Base-by-base conservation (phyloP, 1,140 invertebrate species). In the Frieseomelitta varia region DNA sequence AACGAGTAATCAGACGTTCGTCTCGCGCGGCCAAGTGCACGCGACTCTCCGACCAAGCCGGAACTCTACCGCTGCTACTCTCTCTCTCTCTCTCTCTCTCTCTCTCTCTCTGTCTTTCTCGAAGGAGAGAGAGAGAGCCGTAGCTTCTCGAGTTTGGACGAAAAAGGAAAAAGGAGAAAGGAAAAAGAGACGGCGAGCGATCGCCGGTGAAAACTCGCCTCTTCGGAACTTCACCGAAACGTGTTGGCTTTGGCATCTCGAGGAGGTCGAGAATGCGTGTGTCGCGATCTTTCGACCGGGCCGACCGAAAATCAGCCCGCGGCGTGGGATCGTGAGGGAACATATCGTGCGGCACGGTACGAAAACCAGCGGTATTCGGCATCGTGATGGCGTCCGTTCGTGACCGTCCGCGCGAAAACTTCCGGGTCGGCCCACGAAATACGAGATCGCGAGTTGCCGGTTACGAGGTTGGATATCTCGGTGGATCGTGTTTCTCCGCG, bases 371-470 rank as follows among this genome's bases (percentile, higher is more conserved):
- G 72, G 63, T 67, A 75, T 76, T 82, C 80, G 80, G 71, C 80
- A 14, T 76, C 61, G 81, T 69, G 81, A 82, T 82, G 81, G 73
- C 73, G 81, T 58, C 53, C 63, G 73, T 58, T 82, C 81, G 81
- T 72, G 67, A 84, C 68, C 30, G 74, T 61, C 30, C 76, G 76
- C 75, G 81, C 81, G 55, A 84, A 8, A 84, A n/a, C 76, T 84
- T 79, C 81, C 81, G 81, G 81, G 67, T 79, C 81, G 81, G 67
- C 73, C 81, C 55, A 82, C 81, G 73, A 82, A 76, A 87, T 77
- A 85, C 74, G 63, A 73, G 73, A 88, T 85, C 61, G 83, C 76
- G 53, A 88, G 81, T 53, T 77, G 30, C 56, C 30, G 71, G 65
- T 74, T 51, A 68, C 73, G 63, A 78, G 67, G 30, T 71, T 72